Base-by-base conservation (phyloP, 2,113 vertebrate genomes). In the Oncorhynchus masou region DNA sequence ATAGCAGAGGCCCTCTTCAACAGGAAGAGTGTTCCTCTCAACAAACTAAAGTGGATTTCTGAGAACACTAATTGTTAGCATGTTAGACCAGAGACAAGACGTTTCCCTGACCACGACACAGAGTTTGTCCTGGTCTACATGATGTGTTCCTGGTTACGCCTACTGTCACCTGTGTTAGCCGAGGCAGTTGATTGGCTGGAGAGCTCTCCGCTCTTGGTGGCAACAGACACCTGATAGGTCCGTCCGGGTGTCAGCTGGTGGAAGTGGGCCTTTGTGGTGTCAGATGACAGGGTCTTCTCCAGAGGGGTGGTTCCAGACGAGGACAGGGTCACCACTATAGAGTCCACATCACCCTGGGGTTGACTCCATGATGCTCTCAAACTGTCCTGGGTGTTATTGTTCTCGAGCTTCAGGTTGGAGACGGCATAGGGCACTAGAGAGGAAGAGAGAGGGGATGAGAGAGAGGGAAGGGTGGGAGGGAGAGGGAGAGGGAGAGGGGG, bases 331-430 rank as follows among this genome's bases (percentile, higher is more conserved):
- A 97, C 70, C 9, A 91, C 84, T 73, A 97, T 94, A 48, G 71
- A 85, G 73, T 96, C 92, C 62, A 96, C 77, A 69, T 94, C 91
- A 22, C 98, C 97, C 2, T 51, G 68, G 49, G 96, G 94, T 80
- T n/a, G 91, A 88, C 88, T 92, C 98, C 97, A 99, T 3, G 90
- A 94, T 80, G 95, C 93, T 89, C 78, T 85, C 65, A 99, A 78
- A 80, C 87, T 71, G 75, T 91, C 88, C n/a, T 75, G 74, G 15
- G 90, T 94, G 82, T 83, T 87, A 66, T 92, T 91, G 1, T 84
- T 91, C 74, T 84, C 83, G 22, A 93, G 82, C 0, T 74, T 92
- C 90, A 98, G 77, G 90, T 95, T 90, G 71, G 91, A 86, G 20
- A 95, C 95, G 71, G 88, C 83, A 29, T 92, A 91, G 45, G 97